These are phyloP conservation scores for Carpatolechia fugitivella DNA, from an alignment of 2,888 invertebrate genomes.

Conservation along the genomic window DNA sequence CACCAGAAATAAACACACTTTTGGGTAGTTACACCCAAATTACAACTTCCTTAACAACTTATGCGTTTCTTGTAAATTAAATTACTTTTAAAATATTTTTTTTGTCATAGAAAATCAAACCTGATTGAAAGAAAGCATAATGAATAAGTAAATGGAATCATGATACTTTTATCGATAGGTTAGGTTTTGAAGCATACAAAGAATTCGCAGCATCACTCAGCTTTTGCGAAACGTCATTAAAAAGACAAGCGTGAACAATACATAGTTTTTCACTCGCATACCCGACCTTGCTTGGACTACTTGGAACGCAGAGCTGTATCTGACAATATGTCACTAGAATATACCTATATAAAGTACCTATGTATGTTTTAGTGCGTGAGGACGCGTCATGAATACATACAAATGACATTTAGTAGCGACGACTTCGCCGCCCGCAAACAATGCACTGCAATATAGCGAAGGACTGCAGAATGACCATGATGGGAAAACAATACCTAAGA, in stretches of 20 bases:
- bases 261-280: constrained; percentile 34
- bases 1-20: constrained; percentile 10
- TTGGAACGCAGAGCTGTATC: constrained; percentile 53
- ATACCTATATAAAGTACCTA: constrained; percentile 43
- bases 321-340: constrained; percentile 53
- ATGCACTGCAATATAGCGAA: constrained; percentile 35
- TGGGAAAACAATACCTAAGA: constrained; percentile 22
- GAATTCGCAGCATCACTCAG: too few species aligned
- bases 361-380: constrained; percentile 22
- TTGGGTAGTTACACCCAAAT: background rate
- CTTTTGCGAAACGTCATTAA: too few species aligned
- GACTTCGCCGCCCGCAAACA: constrained; percentile 35
- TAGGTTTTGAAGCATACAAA: too few species aligned
- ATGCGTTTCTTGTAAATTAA: background rate
- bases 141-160: too few species aligned
- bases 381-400: constrained; percentile 67
- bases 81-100: background rate
- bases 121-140: too few species aligned
- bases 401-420: constrained; percentile 54
- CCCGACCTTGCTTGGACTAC: constrained; percentile 50
- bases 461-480: constrained; percentile 52
- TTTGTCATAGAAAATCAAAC: too few species aligned
- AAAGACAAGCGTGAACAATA: too few species aligned
- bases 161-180: too few species aligned
- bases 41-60: constrained; percentile 5